These are phyloP conservation scores for Xerus inauris DNA, from an alignment of 2,113 vertebrate genomes.

Conservation along the genomic window DNA sequence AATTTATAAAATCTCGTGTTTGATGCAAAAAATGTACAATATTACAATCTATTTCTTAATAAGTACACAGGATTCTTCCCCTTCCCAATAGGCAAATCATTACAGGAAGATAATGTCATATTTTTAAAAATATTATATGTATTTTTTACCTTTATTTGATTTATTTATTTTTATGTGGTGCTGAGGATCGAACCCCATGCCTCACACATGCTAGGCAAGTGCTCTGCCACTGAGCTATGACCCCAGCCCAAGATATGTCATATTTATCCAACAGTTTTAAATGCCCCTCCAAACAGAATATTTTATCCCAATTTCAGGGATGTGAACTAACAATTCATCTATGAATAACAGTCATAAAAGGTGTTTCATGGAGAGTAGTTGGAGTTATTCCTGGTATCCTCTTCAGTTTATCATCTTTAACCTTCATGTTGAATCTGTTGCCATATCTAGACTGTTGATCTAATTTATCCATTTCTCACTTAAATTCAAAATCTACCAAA, in stretches of 20 bases:
- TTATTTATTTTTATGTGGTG: too few species aligned
- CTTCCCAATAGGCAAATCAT: not conserved
- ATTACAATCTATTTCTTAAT: not conserved
- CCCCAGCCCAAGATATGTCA: too few species aligned
- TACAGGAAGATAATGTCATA: too few species aligned
- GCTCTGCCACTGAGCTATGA: too few species aligned
- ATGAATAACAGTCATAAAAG: not conserved
- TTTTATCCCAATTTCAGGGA: not conserved
- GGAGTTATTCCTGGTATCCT: not conserved
- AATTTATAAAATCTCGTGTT: not conserved
- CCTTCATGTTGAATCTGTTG: not conserved
- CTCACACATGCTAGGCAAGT: too few species aligned
- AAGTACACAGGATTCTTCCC: not conserved
- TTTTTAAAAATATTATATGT: too few species aligned
- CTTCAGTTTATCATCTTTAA: not conserved
- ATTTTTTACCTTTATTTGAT: too few species aligned
- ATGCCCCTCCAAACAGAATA: not conserved
- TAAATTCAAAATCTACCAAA: not conserved
- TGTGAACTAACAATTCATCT: not conserved
- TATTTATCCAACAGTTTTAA: not conserved
- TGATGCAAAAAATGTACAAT: not conserved
- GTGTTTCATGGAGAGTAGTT: not conserved
- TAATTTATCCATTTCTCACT: not conserved
- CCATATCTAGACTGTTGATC: not conserved
- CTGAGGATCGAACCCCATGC: too few species aligned